Conservation (phyloP, 2,113 vertebrate species). For the Hippocampus abdominalis region DNA sequence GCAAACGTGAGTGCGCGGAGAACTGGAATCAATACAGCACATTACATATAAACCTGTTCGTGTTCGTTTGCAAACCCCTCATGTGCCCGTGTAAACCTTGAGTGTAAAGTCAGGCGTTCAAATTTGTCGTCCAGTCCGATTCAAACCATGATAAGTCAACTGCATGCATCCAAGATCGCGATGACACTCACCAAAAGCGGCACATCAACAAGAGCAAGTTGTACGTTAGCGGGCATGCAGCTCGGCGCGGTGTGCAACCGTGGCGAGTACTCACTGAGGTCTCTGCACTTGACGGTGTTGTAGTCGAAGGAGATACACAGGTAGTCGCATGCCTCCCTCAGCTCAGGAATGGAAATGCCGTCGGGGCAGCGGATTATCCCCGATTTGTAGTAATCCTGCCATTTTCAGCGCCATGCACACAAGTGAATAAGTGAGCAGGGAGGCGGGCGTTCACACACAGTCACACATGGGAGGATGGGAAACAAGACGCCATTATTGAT, state of each 20-base stretch:
- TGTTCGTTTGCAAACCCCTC: background rate
- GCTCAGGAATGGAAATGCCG: conserved; percentile 97
- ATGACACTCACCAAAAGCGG: conserved; percentile 23
- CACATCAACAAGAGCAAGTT: background rate
- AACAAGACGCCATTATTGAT: conserved; percentile 71
- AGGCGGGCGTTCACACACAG: conserved; percentile 17
- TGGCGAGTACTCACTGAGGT: conserved; percentile 89
- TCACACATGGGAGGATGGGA: conserved; percentile 26
- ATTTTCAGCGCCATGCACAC: conserved; percentile 41
- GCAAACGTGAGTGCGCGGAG: background rate
- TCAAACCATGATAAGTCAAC: background rate
- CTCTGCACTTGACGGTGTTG: conserved; percentile 98
- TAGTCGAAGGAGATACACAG: conserved; percentile 98
- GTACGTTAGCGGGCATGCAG: conserved; percentile 16
- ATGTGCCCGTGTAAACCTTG: background rate
- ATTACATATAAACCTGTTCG: background rate
- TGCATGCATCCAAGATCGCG: background rate
- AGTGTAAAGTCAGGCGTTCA: background rate
- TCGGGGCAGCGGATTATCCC: conserved; percentile 99
- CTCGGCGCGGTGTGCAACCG: background rate
- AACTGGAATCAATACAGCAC: background rate
- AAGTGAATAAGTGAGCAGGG: conserved; percentile 26
- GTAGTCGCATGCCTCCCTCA: conserved; percentile 99
- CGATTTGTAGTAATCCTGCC: conserved; percentile 98
- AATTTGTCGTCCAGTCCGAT: background rate